Evolutionary conservation across 1,140 invertebrate species (phyloP).

Genomic region (Teleogryllus occipitalis): DNA sequence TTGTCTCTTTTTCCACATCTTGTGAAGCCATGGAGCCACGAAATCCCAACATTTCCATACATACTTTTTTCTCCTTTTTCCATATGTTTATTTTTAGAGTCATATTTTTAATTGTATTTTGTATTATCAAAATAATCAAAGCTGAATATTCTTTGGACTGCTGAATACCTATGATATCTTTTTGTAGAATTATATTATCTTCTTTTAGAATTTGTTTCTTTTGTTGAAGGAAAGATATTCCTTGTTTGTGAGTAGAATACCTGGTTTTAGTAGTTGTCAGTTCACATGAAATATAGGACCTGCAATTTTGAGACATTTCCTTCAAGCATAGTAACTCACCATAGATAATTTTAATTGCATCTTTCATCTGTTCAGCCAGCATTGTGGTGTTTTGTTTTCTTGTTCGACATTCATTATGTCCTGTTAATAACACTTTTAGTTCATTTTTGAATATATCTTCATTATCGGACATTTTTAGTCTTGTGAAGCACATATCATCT

Average conservation of each 20-base stretch:
- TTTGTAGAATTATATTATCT: not conserved
- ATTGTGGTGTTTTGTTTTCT: not conserved
- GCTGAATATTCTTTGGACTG: not conserved
- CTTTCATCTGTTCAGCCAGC: not conserved
- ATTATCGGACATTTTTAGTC: not conserved
- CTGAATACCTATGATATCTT: not conserved
- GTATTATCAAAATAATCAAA: not conserved
- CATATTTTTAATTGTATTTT: not conserved
- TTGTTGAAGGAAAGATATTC: not conserved
- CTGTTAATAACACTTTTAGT: not conserved
- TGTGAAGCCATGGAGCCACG: not conserved
- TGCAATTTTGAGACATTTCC: not conserved
- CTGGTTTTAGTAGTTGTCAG: not conserved
- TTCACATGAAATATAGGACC: not conserved
- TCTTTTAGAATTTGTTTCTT: not conserved
- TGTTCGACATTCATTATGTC: not conserved
- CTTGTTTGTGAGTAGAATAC: not conserved
- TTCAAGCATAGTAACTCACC: not conserved
- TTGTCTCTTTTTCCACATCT: not conserved
- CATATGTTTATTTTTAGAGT: not conserved
- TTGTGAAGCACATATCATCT: not conserved
- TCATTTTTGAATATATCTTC: not conserved
- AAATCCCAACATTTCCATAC: not conserved
- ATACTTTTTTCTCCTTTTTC: not conserved
- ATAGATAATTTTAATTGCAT: not conserved